phyloP scores from a whole-genome alignment of 2,888 invertebrate species.

The Dexiosoma caninum region DNA sequence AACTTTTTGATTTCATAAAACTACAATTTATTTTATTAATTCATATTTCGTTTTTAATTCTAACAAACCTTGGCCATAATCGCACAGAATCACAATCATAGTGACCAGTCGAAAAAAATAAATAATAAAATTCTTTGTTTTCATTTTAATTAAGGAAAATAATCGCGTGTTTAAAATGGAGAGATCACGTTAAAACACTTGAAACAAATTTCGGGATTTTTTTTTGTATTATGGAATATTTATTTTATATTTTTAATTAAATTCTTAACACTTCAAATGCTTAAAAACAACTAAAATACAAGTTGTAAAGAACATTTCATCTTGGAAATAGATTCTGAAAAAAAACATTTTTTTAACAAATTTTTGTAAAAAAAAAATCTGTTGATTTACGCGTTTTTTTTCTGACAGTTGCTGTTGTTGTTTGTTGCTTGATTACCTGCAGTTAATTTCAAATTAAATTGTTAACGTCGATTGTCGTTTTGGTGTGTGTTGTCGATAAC shows the following conservation, averaged over 20 bases:
- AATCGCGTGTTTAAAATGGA: constrained; percentile 21
- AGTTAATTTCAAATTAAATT: constrained; percentile 65
- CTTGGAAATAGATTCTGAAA: constrained; percentile 46
- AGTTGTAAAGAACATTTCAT: constrained; percentile 50
- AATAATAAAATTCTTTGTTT: constrained; percentile 22
- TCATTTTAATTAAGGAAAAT: constrained; percentile 35
- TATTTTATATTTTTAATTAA: constrained; percentile 34
- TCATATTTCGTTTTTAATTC: background rate
- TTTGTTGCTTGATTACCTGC: constrained; percentile 57
- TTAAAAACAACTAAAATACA: constrained; percentile 55
- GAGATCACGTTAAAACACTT: constrained; percentile 25
- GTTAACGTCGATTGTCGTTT: constrained; percentile 61
- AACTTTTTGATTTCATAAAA: no score
- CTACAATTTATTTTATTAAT: no score
- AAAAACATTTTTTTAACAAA: background rate
- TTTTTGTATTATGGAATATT: background rate
- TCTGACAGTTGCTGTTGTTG: constrained; percentile 7
- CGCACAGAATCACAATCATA: constrained; percentile 36
- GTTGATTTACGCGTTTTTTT: constrained; percentile 61
- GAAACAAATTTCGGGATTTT: background rate
- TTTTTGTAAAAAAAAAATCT: constrained; percentile 23
- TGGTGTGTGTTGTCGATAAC: constrained; percentile 67
- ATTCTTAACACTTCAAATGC: constrained; percentile 57
- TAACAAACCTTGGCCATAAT: constrained; percentile 49
- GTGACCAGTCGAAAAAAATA: constrained; percentile 28